Base-by-base conservation (phyloP, 2,113 vertebrate species). In the Glaucomys volans region DNA sequence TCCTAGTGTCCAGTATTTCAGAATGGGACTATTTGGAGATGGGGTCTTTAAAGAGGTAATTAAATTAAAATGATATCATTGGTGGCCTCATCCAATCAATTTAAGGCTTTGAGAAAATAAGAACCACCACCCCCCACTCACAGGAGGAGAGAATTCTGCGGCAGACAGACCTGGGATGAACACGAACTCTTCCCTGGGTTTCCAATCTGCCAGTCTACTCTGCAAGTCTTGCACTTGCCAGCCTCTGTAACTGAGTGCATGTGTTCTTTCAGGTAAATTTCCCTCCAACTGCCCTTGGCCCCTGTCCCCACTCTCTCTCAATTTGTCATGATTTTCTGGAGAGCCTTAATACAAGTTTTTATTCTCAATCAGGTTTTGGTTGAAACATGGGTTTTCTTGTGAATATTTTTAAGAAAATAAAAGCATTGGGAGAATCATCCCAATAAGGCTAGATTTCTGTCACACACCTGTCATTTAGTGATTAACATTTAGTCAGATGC, bases 391-490 rank as follows among this genome's bases (percentile, higher is more conserved):
- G 5, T 62, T 62, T 75, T 69, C 37, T 94, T 32, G 40, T 30
- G 80, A 87, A 80, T 50, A 20, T 83, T 83, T 96, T 67, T 44
- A 28, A 17, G 22, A 86, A 71, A 80, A 50, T 30, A 59, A 75
- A 88, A 89, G 17, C 35, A 69, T 8, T 72, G 20, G 37, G 83
- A 69, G 67, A 77, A 66, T 14, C 47, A 57, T 76, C 2, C 10
- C 42, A 26, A n/a, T 30, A 35, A 11, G n/a, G 11, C 18, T 90
- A 57, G 18, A 93, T 94, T 91, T 35, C 50, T 93, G 18, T 8
- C 4, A 75, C 6, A 18, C 4, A 28, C 24, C 16, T 3, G 3
- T 81, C 42, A 67, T 50, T 32, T 90, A 86, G 37, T 44, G 8
- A 37, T 71, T 17, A 50, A n/a, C 0, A 35, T 37, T 83, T 76